A percentile compares a stretch with the other conserved stretches of the same genome.
phyloP scores from a whole-genome alignment of 2,113 vertebrate species.

The Hippocampus zosterae region DNA sequence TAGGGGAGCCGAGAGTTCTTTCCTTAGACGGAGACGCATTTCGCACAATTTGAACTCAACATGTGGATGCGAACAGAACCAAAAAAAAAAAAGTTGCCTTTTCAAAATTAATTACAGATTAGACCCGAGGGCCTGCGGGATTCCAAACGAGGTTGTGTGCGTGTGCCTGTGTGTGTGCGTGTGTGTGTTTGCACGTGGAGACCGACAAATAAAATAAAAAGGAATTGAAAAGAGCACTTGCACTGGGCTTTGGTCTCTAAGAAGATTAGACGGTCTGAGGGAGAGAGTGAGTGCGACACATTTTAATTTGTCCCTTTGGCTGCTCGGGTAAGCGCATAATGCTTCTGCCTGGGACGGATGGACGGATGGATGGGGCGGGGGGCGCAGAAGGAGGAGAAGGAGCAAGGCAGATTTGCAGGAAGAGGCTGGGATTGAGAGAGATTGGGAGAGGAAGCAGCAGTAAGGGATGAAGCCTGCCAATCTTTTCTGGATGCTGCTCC shows the following conservation, averaged over 20 bases:
- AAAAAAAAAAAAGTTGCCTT: constrained; percentile 53
- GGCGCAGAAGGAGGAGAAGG: constrained; percentile 36
- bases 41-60: constrained; percentile 22
- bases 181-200: constrained; percentile 14
- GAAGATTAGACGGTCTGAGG: constrained; percentile 79
- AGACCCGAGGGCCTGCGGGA: constrained; percentile 64
- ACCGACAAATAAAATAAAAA: constrained; percentile 59
- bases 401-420: constrained; percentile 45
- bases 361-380: constrained; percentile 11
- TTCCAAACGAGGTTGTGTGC: constrained; percentile 44
- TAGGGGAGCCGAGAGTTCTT: constrained; percentile 36
- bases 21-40: constrained; percentile 13
- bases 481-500: constrained; percentile 52
- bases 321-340: constrained; percentile 70
- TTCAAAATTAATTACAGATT: constrained; percentile 48
- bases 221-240: constrained; percentile 68
- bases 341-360: constrained; percentile 54
- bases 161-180: constrained; percentile 24
- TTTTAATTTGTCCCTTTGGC: constrained; percentile 75
- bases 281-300: constrained; percentile 71
- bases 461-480: constrained; percentile 29
- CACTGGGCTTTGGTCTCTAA: constrained; percentile 77
- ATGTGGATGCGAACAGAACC: background rate
- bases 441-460: constrained; percentile 42
- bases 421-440: constrained; percentile 47